Base-by-base conservation (phyloP, 2,113 vertebrate species). In the Prinia subflava region DNA sequence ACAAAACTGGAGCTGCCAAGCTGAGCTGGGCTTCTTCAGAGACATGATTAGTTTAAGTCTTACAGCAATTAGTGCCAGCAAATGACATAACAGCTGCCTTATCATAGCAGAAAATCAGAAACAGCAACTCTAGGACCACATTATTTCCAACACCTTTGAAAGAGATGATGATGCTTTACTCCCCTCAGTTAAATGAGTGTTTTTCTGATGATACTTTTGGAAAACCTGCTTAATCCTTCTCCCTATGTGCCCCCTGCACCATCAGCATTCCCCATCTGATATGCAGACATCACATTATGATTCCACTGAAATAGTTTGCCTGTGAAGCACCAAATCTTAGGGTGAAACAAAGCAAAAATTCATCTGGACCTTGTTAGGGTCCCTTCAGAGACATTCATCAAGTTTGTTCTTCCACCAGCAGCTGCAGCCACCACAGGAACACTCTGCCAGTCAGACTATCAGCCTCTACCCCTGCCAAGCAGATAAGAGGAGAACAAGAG, bases 111-210 rank as follows among this genome's bases (percentile, higher is more conserved):
- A 80, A 88, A 93, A 74, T 59, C 11, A 18, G 77, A 76, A 85
- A 11, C 42, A 67, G 23, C 5, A 9, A 10, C 42, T 82, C 24
- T 35, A 62, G 60, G 39, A 78, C 35, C 52, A 44, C 2, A 5
- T 10, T 35, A 2, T 39, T 81, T 75, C 81, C 52, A 47, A 44
- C 18, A 39, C 9, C 23, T 59, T 1, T 47, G 35, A 67, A 67
- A 74, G 18, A 55, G 20, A 33, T 0, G 0, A 39, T 0, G 1
- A 5, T 64, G 13, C 9, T 69, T 73, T 73, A 37, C 23, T 57
- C 15, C 4, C 14, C 44, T 60, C 2, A 1, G n/a, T 67, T 86
- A 77, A 83, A 74, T 35, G 15, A 71, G 4, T n/a, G 30, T 74
- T 82, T 94, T 81, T 59, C 11, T 37, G 30, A 41, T 0, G 1